Evolutionary conservation across 1,140 invertebrate species (phyloP).

Genomic region (Copidosoma floridanum): DNA sequence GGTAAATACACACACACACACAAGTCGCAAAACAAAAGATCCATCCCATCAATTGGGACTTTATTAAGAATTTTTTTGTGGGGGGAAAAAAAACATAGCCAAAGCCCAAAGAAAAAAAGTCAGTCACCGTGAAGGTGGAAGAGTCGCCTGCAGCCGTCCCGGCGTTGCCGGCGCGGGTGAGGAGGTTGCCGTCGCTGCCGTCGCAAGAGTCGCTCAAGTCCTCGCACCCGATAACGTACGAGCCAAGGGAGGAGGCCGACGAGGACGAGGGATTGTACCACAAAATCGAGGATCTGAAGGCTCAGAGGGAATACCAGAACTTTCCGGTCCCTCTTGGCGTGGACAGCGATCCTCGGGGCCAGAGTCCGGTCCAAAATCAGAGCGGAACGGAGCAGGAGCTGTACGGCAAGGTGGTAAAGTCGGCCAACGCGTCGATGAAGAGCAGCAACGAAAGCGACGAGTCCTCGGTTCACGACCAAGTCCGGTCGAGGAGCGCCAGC

Average conservation of each 20-base stretch:
- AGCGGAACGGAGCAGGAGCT: conserved; percentile 50
- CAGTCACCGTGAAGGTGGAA: not conserved
- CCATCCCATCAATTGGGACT: too few relatives aligned
- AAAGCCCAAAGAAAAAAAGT: conserved; percentile 7
- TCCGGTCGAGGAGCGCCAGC: not conserved
- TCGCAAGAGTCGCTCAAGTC: too few relatives aligned
- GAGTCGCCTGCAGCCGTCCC: conserved; percentile 24
- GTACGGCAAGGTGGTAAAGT: conserved; percentile 43
- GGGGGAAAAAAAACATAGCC: too few relatives aligned
- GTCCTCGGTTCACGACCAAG: not conserved
- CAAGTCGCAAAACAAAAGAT: too few relatives aligned
- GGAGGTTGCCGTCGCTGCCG: conserved; percentile 46
- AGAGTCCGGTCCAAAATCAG: too few relatives aligned
- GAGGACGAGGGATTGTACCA: conserved; percentile 51
- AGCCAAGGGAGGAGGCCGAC: conserved; percentile 32
- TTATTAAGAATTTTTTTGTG: too few relatives aligned
- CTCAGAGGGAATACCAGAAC: conserved; percentile 40
- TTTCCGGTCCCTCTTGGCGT: conserved; percentile 11
- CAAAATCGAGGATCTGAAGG: conserved; percentile 45
- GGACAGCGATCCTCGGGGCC: conserved; percentile 13
- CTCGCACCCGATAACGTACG: conserved; percentile 12
- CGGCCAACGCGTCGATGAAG: not conserved
- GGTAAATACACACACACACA: too few relatives aligned
- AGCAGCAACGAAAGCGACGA: not conserved
- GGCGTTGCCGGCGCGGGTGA: conserved; percentile 38